Evolutionary conservation across 2,113 vertebrate species (phyloP), one percentile per base, ranked within the genome.

Genomic region (Laticauda laticaudata): DNA sequence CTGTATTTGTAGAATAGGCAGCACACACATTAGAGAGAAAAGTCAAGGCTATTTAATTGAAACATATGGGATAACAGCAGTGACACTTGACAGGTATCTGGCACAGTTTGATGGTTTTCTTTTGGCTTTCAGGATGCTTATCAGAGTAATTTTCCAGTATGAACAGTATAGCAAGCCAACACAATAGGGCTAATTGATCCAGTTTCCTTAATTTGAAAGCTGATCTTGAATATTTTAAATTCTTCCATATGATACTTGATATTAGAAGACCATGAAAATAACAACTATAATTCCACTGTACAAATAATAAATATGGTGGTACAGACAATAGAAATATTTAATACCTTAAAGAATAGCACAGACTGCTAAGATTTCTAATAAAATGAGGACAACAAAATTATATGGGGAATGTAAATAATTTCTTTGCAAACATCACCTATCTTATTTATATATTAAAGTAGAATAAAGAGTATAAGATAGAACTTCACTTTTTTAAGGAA

Each of bases 1-100:
- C 11, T 69, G 64, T 53, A 39, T 89, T 88, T 54, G 29, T 92
- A 94, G 91, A 90, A 34, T 85, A 93, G 86, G 54, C 23, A 94
- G 89, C 48, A 55, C 9, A 64, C 11, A 51, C 81, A 89, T n/a
- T 55, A 90, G 87, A 0, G 0, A 24, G 10, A 48, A 26, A 45
- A 93, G 75, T 92, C 69, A 39, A 23, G 1, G n/a, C 12, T 23
- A 29, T 5, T 51, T 53, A 54, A n/a, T 0, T 20, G 24, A 92
- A 61, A 8, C 20, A 92, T 69, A 81, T 81, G 86, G 53, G 39
- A 24, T 51, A 57, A 45, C 7, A 87, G 39, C 1, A 91, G 45
- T 24, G 94, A 43, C 90, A 88, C 0, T 0, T 4, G 12, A 2
- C 85, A 39, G 56, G 0, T 0, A 20, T 39, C 57, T 91, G 90